Evolutionary conservation across 2,113 vertebrate genomes (phyloP).

Genomic region (Crotalus helleri): DNA sequence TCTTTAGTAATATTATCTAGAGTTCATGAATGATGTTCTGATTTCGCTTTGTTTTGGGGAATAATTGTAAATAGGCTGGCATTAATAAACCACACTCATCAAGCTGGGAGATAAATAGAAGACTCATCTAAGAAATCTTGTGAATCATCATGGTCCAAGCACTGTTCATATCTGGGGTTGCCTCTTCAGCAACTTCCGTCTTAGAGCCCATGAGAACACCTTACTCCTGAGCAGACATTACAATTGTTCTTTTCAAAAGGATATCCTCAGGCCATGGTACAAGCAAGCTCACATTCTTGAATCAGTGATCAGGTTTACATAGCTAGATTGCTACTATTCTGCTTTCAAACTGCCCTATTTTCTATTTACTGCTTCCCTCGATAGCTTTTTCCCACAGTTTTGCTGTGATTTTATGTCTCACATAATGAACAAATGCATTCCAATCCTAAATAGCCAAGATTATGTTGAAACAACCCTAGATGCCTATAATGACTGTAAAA

Average conservation of each 20-base stretch:
- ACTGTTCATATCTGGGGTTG: not conserved
- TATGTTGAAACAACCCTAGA: conserved; percentile 7
- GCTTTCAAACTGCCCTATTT: not conserved
- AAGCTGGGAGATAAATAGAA: not conserved
- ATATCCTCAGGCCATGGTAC: not conserved
- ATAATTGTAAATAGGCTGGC: not conserved
- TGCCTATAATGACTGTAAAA: not conserved
- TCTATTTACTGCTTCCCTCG: not conserved
- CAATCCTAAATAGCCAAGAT: not conserved
- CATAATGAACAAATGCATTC: not conserved
- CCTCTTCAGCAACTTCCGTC: not conserved
- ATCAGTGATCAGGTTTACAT: not conserved
- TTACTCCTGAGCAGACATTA: not conserved
- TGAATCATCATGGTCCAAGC: not conserved
- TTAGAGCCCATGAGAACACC: not conserved
- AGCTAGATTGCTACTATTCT: not conserved
- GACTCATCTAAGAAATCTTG: not conserved
- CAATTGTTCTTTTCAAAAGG: not conserved
- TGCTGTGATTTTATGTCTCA: not conserved
- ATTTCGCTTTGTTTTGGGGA: not conserved
- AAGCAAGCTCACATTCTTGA: no score
- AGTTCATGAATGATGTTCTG: not conserved
- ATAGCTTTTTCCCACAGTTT: not conserved
- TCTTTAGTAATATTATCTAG: not conserved
- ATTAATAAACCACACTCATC: not conserved